Conservation (phyloP, 2,888 invertebrate species). For the Hypolimnas misippus region DNA sequence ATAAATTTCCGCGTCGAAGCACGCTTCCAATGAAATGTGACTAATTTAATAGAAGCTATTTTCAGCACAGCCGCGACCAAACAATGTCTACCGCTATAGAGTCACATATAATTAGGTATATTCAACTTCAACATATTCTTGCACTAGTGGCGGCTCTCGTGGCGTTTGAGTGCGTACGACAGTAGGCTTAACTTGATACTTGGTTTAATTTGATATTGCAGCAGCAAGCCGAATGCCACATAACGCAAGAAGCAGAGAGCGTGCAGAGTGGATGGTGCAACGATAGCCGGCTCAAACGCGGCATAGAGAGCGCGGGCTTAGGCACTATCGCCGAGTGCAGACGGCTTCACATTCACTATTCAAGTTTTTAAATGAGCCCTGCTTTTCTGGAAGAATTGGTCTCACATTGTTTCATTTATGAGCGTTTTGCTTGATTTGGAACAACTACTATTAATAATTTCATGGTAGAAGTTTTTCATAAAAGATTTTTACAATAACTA, state of each 20-base stretch:
- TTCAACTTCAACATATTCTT: conserved; percentile 17
- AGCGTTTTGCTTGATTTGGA: conserved; percentile 10
- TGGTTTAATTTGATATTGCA: conserved; percentile 38
- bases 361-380: conserved; percentile 39
- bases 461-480: no score
- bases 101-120: conserved; percentile 9
- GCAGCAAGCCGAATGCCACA: conserved; percentile 31
- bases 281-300: conserved; percentile 52
- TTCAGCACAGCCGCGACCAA: background rate
- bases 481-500: no score
- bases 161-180: conserved; percentile 31
- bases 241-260: conserved; percentile 45
- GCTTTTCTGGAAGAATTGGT: conserved; percentile 37
- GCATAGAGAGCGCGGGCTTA: conserved; percentile 50
- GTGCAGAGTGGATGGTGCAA: conserved; percentile 43
- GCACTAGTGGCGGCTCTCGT: conserved; percentile 26
- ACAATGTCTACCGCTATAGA: conserved; percentile 5
- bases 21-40: conserved; percentile 22
- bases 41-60: conserved; percentile 9
- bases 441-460: background rate
- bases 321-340: conserved; percentile 58
- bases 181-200: conserved; percentile 37
- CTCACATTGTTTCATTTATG: conserved; percentile 31
- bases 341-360: conserved; percentile 41
- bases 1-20: conserved; percentile 23